These are phyloP conservation scores for Leptonema lineaticorne DNA, from an alignment of 1,140 invertebrate genomes.

Conservation along the genomic window DNA sequence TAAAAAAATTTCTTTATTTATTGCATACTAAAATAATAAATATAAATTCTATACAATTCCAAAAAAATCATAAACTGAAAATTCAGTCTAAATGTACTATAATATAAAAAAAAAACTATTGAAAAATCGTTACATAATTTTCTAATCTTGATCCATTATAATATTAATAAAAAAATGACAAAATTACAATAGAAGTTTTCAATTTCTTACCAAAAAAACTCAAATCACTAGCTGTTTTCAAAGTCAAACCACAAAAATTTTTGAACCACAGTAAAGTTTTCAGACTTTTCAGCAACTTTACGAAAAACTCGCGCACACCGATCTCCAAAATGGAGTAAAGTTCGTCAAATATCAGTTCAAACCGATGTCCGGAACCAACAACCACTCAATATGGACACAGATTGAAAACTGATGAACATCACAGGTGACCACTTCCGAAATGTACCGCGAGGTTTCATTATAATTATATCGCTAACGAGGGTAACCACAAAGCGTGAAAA, in stretches of 20 bases:
- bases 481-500: constrained; percentile 24
- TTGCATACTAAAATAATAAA: not conserved
- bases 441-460: constrained; percentile 17
- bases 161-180: not conserved
- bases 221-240: not conserved
- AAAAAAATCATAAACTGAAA: not conserved
- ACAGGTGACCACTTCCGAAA: constrained; percentile 31
- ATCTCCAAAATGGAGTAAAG: not conserved
- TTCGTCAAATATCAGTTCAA: too few species aligned
- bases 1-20: too few species aligned
- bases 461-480: constrained; percentile 11
- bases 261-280: not conserved
- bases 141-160: not conserved
- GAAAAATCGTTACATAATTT: not conserved
- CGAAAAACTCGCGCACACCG: constrained; percentile 1
- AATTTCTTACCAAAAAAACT: not conserved
- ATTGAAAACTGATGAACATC: constrained; percentile 31
- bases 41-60: not conserved
- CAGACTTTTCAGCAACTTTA: not conserved
- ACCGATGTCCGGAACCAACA: constrained; percentile 7
- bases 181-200: not conserved
- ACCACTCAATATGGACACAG: constrained; percentile 22
- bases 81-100: not conserved
- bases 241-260: not conserved
- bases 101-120: too few species aligned